Evolutionary conservation across 2,888 invertebrate species (phyloP).

Genomic region (Microdon myrmicae): DNA sequence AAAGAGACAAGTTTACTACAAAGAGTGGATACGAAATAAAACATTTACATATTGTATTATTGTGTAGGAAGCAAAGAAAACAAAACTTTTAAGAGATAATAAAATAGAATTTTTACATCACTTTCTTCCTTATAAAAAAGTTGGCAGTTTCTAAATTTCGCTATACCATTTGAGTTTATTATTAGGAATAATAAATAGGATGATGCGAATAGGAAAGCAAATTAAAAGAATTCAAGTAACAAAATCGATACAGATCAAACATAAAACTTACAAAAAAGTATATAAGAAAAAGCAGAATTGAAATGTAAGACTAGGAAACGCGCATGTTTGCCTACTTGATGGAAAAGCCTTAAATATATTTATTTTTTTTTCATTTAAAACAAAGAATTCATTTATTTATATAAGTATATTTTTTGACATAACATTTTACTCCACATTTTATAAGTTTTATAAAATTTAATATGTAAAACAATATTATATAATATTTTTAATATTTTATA

Average conservation of each 20-base stretch:
- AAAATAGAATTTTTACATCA: constrained; percentile 27
- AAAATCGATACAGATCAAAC: background rate
- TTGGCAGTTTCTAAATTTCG: background rate
- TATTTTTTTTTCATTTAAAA: background rate
- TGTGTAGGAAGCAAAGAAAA: constrained; percentile 43
- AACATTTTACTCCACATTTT: background rate
- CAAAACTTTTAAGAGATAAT: too few relatives aligned
- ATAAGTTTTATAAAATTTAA: background rate
- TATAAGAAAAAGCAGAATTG: background rate
- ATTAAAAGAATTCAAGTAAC: background rate
- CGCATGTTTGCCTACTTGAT: too few relatives aligned
- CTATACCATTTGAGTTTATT: constrained; percentile 9
- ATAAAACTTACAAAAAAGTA: background rate
- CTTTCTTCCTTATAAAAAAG: background rate
- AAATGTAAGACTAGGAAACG: background rate
- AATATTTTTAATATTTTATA: background rate
- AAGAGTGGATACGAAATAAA: constrained; percentile 20
- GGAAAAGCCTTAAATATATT: background rate
- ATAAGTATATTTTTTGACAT: background rate
- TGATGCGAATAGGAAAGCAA: constrained; percentile 53
- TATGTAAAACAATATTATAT: background rate
- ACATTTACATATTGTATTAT: constrained; percentile 43
- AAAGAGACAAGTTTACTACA: constrained; percentile 43
- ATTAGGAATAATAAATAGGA: constrained; percentile 19
- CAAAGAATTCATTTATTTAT: too few relatives aligned